Conservation (phyloP, 2,888 invertebrate species). For the Timandra comae region DNA sequence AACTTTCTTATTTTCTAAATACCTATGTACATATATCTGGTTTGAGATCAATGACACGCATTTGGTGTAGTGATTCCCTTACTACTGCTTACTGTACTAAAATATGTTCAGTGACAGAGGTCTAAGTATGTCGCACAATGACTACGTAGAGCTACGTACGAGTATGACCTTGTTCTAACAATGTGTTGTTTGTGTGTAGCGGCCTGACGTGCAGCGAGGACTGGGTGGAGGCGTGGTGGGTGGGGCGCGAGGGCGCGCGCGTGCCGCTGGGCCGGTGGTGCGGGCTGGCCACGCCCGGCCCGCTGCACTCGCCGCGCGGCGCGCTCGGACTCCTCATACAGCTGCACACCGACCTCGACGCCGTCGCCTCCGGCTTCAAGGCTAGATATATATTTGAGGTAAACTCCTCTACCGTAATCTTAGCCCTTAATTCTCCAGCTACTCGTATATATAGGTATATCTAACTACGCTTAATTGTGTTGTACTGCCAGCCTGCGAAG, state of each 20-base stretch:
- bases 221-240: slow-evolving; percentile 95
- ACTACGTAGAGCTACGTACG: too few species aligned
- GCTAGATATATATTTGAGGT: slow-evolving; percentile 95
- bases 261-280: slow-evolving; percentile 95
- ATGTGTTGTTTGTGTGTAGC: slow-evolving; percentile 52
- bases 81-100: too few species aligned
- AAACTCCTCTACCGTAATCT: too few species aligned
- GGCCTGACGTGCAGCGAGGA: slow-evolving; percentile 90
- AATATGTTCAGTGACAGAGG: too few species aligned
- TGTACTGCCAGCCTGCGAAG: slow-evolving; percentile 79
- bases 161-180: too few species aligned
- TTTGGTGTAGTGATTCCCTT: too few species aligned
- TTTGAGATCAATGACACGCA: too few species aligned
- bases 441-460: neutral
- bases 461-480: slow-evolving; percentile 3
- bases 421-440: too few species aligned
- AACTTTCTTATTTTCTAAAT: too few species aligned
- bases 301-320: slow-evolving; percentile 93
- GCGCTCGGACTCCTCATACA: slow-evolving; percentile 92
- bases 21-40: neutral
- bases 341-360: slow-evolving; percentile 90
- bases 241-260: slow-evolving; percentile 88
- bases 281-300: slow-evolving; percentile 93
- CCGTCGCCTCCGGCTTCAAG: slow-evolving; percentile 96
- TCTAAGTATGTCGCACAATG: too few species aligned